Evolutionary conservation across 2,888 invertebrate genomes (phyloP).

Genomic region (Calliphora vomitoria): DNA sequence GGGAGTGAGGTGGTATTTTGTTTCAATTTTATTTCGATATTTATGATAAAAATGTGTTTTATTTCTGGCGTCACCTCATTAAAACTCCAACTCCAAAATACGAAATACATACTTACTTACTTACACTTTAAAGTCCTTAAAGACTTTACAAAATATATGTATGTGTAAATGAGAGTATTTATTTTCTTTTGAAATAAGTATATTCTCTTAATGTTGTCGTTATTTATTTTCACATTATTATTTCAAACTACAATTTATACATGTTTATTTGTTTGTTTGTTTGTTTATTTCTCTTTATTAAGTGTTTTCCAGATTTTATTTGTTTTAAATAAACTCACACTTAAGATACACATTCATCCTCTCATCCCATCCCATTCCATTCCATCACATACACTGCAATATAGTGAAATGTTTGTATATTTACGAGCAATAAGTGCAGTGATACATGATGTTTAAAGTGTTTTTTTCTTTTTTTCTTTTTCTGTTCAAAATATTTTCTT

Average conservation of each 20-base stretch:
- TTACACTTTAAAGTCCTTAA: constrained; percentile 15
- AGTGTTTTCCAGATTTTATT: constrained; percentile 61
- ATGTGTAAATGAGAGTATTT: not conserved
- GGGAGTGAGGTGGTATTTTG: not conserved
- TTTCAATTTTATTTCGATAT: constrained; percentile 40
- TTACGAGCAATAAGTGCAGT: constrained; percentile 28
- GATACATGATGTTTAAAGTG: constrained; percentile 60
- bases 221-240: constrained; percentile 60
- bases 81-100: constrained; percentile 38
- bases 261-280: not conserved
- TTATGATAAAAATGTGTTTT: constrained; percentile 55
- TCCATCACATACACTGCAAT: too few relatives aligned
- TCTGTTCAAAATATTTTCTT: constrained; percentile 40
- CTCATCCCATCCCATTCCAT: not conserved
- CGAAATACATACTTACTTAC: not conserved
- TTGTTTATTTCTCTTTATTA: constrained; percentile 43
- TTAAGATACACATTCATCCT: not conserved
- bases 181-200: not conserved
- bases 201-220: constrained; percentile 23
- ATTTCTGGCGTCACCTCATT: constrained; percentile 58
- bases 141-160: not conserved
- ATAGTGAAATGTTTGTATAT: constrained; percentile 4
- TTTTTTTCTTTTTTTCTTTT: not conserved
- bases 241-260: constrained; percentile 22
- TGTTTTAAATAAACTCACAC: constrained; percentile 51